Percentiles rank a stretch among this genome's conserved stretches.
Conservation (phyloP, 2,797 vertebrate genomes). For the Scomberomorus guttatus region DNA sequence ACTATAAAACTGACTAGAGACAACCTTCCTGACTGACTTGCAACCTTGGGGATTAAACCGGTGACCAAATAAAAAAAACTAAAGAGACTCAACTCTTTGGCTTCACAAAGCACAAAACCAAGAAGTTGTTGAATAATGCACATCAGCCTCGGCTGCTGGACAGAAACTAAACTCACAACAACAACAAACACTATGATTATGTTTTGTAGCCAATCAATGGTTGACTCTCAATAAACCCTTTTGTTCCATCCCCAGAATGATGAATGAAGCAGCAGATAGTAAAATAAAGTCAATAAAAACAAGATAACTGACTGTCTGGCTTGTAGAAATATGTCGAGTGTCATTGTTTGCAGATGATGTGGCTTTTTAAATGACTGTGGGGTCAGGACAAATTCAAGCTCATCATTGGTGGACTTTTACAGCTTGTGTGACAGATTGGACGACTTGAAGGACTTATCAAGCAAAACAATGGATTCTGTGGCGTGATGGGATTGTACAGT, state of each 20-base stretch:
- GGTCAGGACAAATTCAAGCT: slow-evolving; percentile 1
- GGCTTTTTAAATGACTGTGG: slow-evolving; percentile 35
- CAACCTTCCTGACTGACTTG: not conserved
- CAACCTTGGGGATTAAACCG: slow-evolving; percentile 1
- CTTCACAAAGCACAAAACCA: slow-evolving; percentile 56
- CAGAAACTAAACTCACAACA: not conserved
- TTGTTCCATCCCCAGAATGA: not conserved
- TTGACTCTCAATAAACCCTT: slow-evolving; percentile 9
- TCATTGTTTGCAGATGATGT: slow-evolving; percentile 58
- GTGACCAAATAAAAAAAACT: not conserved
- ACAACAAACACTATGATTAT: not conserved
- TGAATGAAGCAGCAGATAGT: not conserved
- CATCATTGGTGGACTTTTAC: slow-evolving; percentile 19
- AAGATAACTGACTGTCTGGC: not conserved
- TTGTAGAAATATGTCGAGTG: slow-evolving; percentile 30
- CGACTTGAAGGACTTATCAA: not conserved
- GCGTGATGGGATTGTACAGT: not conserved
- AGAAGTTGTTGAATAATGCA: slow-evolving; percentile 12
- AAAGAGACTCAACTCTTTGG: slow-evolving; percentile 9
- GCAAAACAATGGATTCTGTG: not conserved
- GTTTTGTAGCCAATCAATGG: slow-evolving; percentile 20
- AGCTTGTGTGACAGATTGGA: slow-evolving; percentile 10
- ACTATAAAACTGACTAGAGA: not conserved
- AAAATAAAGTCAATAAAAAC: not conserved
- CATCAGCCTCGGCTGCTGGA: slow-evolving; percentile 13